Conservation (phyloP, 2,113 vertebrate species). For the Actinemys pallida region DNA sequence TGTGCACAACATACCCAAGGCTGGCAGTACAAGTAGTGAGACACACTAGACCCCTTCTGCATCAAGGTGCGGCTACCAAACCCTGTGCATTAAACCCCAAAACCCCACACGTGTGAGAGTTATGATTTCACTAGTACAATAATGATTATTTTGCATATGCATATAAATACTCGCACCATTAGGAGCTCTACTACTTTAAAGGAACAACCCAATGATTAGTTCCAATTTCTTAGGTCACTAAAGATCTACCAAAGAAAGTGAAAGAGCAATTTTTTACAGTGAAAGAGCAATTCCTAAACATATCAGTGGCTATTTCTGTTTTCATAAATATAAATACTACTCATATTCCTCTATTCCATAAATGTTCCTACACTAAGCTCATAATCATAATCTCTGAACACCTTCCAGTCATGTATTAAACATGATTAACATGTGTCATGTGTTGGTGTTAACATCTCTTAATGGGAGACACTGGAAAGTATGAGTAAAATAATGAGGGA, state of each 20-base stretch:
- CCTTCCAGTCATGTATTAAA: too few species aligned
- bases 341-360: neutral
- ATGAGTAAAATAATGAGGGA: neutral
- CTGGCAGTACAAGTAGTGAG: neutral
- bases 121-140: neutral
- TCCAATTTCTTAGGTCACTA: too few species aligned
- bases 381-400: too few species aligned
- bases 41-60: neutral
- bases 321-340: neutral
- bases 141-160: neutral
- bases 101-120: neutral
- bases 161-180: neutral
- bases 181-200: neutral
- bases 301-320: too few species aligned
- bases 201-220: too few species aligned
- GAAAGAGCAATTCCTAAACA: too few species aligned
- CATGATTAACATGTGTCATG: too few species aligned
- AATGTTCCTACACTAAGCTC: too few species aligned
- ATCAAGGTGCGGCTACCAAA: neutral
- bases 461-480: too few species aligned
- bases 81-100: neutral
- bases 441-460: neutral
- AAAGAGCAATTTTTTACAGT: too few species aligned
- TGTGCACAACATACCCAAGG: fast-evolving
- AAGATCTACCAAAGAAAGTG: too few species aligned